phyloP scores from a whole-genome alignment of 2,113 vertebrate species.

The Myocastor coypus region DNA sequence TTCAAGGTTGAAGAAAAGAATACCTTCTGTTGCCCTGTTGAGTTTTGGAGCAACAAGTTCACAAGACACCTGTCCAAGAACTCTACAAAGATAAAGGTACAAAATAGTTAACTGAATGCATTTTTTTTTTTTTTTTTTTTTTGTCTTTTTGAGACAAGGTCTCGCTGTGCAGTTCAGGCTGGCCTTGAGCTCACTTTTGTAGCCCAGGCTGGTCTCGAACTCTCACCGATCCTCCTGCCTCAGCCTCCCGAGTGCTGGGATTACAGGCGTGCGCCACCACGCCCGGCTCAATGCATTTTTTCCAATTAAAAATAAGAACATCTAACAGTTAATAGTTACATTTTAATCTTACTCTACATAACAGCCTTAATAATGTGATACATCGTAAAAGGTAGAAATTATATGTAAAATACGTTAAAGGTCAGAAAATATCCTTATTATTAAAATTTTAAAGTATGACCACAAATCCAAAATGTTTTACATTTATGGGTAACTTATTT shows the following conservation, averaged over 20 bases:
- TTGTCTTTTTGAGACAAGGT: no score
- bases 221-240: no score
- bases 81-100: conserved; percentile 86
- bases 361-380: neutral
- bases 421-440: neutral
- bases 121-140: no score
- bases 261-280: no score
- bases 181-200: no score
- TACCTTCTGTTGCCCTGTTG: conserved; percentile 95
- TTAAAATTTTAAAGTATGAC: neutral
- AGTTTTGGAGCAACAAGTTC: conserved; percentile 96
- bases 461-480: neutral
- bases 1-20: conserved; percentile 97
- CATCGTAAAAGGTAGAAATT: neutral
- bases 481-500: neutral
- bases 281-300: no score
- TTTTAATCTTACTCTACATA: neutral
- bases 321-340: neutral
- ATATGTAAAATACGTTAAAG: neutral
- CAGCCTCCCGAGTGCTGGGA: no score
- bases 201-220: no score
- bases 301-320: neutral
- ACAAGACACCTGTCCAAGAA: conserved; percentile 97
- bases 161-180: no score
- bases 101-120: neutral